These are phyloP conservation scores for Ornithorhynchus anatinus DNA, from an alignment of 2,113 vertebrate genomes.

Conservation along the genomic window DNA sequence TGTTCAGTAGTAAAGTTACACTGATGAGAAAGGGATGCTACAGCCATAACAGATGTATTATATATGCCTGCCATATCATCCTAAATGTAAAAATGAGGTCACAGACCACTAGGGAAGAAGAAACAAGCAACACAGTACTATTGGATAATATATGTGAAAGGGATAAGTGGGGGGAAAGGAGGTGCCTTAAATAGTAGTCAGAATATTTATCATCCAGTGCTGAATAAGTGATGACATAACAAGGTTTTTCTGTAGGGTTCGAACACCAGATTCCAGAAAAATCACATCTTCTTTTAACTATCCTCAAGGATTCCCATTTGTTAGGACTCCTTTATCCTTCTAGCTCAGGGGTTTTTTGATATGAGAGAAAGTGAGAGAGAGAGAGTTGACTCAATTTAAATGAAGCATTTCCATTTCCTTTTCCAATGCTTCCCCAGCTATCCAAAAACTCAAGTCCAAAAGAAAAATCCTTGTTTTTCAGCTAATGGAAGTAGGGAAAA, in stretches of 20 bases:
- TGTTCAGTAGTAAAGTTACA: slow-evolving; percentile 13
- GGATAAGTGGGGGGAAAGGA: no score
- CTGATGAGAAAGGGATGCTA: not conserved
- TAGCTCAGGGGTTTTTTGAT: not conserved
- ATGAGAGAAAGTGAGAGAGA: no score
- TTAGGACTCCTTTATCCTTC: not conserved
- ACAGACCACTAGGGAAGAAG: slow-evolving; percentile 15
- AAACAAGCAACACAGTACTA: slow-evolving; percentile 20
- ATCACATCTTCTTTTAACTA: not conserved
- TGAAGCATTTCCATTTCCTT: not conserved
- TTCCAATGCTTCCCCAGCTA: not conserved
- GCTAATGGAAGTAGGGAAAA: no score
- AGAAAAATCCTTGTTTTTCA: not conserved
- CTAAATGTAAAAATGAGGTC: slow-evolving; percentile 19
- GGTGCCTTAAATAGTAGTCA: not conserved
- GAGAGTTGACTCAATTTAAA: not conserved
- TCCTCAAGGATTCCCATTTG: no score
- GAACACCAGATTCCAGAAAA: not conserved
- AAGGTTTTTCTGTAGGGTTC: not conserved
- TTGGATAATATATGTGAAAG: slow-evolving; percentile 17
- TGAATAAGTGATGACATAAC: not conserved
- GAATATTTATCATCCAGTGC: not conserved
- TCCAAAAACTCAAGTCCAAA: not conserved
- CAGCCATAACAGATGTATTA: slow-evolving; percentile 1
- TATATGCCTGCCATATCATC: slow-evolving; percentile 19